Base-by-base conservation (phyloP, 2,888 invertebrate genomes). In the Phorcus lineatus region DNA sequence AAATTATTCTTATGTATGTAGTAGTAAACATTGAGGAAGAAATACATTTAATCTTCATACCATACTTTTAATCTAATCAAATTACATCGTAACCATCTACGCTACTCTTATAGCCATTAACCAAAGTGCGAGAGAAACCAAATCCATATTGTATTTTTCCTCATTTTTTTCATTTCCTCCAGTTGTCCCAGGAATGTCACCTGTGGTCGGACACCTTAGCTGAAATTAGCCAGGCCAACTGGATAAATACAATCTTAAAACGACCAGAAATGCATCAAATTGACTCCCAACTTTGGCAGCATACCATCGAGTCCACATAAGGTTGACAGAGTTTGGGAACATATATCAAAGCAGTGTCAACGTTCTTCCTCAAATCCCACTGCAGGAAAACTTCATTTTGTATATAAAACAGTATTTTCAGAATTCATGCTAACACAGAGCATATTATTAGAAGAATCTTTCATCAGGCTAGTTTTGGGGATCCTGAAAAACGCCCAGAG, bases 191-290 rank as follows among this genome's bases (percentile, higher is more conserved):
- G 70, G 70, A 70, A 70, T 70, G 70, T 70, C 40, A 70, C 70
- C 70, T 40, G 31, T 36, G 17, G 9, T 0, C 17, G 70, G 40
- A 36, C 31, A 31, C 70, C 40, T 70, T 36, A 36, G 40, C 40
- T 70, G 70, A 70, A 70, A 70, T 70, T 70, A 70, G 36, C 36
- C 36, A 70, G 36, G 36, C 70, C 70, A 70, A 70, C 70, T 70
- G 70, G 70, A 70, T 70, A 70, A 70, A 70, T 70, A 70, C 19
- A 11, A 70, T 40, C 70, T 31, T 36, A 70, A 70, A 70, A 31
- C 70, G 36, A 36, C 40, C 36, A 40, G 70, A 70, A 70, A 70
- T 70, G 36, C 70, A 70, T 36, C n/a, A 70, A 31, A 70, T 70
- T 31, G 70, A 40, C 70, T 31, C 13, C 11, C 70, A 40, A 36